Conservation (phyloP, 2,888 invertebrate species). For the Trichopria drosophilae region DNA sequence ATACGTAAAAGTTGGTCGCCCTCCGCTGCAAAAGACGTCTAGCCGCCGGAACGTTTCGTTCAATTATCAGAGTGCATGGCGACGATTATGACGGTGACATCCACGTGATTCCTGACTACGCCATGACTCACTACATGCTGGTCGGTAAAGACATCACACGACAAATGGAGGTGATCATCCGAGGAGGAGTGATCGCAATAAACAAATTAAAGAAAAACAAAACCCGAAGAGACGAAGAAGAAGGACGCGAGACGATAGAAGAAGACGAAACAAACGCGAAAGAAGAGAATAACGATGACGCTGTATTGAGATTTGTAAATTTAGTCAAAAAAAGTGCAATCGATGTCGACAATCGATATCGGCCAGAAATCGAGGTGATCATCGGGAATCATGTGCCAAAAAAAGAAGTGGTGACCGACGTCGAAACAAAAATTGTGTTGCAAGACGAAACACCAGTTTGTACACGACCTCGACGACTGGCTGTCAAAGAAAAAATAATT, state of each 20-base stretch:
- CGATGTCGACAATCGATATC: not conserved
- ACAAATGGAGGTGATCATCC: too few relatives aligned
- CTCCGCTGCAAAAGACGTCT: not conserved
- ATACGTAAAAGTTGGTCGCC: constrained; percentile 12
- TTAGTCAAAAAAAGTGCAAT: constrained; percentile 5
- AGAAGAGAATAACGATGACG: constrained; percentile 1
- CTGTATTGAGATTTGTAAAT: not conserved
- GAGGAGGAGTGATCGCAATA: too few relatives aligned
- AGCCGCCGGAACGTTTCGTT: constrained; percentile 1
- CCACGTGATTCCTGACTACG: too few relatives aligned
- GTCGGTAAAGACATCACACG: too few relatives aligned
- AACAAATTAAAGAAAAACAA: too few relatives aligned
- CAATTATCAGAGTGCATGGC: too few relatives aligned
- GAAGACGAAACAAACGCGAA: not conserved
- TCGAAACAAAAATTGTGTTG: constrained; percentile 19
- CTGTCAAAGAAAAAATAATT: constrained; percentile 15
- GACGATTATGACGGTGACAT: too few relatives aligned
- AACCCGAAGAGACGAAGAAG: too few relatives aligned
- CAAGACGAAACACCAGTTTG: constrained; percentile 18
- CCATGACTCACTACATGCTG: too few relatives aligned
- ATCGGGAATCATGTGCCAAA: constrained; percentile 17
- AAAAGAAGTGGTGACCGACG: not conserved
- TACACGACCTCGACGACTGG: constrained; percentile 13
- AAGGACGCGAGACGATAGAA: too few relatives aligned
- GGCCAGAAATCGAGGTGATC: constrained; percentile 7